A percentile compares a stretch with the other conserved stretches of the same genome.
phyloP scores from a whole-genome alignment of 2,113 vertebrate genomes.

The Thoracochromis brauschi region DNA sequence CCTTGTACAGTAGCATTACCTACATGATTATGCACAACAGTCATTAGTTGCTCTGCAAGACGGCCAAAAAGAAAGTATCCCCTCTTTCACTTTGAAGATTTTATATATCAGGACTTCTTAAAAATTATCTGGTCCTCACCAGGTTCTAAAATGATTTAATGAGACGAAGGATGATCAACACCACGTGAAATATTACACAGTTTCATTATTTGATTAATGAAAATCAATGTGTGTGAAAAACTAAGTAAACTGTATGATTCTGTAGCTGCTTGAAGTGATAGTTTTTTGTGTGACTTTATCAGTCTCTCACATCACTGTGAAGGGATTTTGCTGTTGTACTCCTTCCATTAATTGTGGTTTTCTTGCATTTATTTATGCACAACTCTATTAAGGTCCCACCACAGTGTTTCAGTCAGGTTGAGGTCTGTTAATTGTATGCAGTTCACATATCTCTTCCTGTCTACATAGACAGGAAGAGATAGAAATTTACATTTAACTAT shows the following conservation, averaged over 20 bases:
- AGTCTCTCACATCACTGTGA: not conserved
- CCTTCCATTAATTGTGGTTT: not conserved
- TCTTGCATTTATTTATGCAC: not conserved
- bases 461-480: not conserved
- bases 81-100: not conserved
- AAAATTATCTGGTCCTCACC: not conserved
- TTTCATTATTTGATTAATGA: not conserved
- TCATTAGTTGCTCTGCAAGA: not conserved
- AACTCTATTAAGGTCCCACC: not conserved
- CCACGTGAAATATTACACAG: not conserved
- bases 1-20: not conserved
- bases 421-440: not conserved
- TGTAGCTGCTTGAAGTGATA: not conserved
- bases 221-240: not conserved
- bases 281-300: not conserved
- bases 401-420: not conserved
- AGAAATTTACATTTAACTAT: not conserved
- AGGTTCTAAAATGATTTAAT: not conserved
- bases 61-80: not conserved
- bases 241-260: not conserved
- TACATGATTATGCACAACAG: not conserved
- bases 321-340: not conserved
- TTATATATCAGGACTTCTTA: not conserved
- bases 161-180: rapidly evolving
- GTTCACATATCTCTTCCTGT: not conserved